Conservation (phyloP, 2,113 vertebrate species). For the Mixornis gularis region DNA sequence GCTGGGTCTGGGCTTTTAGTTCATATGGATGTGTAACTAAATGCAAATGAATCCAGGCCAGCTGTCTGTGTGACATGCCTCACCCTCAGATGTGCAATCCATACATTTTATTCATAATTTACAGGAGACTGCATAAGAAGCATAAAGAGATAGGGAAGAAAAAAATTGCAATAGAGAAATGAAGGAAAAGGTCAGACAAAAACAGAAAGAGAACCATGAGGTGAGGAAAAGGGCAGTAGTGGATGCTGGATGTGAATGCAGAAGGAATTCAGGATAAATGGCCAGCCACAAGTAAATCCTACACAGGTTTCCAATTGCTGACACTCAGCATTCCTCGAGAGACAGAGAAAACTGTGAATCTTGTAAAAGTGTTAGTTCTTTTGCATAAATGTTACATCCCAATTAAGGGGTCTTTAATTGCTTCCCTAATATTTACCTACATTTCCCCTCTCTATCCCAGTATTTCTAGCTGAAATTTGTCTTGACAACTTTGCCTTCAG, state of each 20-base stretch:
- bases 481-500: neutral
- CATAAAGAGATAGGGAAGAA: neutral
- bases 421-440: neutral
- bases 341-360: neutral
- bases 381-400: neutral
- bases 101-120: neutral
- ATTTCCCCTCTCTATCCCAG: neutral
- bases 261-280: neutral
- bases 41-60: neutral
- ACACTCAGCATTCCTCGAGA: neutral
- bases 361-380: neutral
- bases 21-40: neutral
- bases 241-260: neutral
- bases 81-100: neutral
- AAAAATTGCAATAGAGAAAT: neutral
- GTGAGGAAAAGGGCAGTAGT: neutral
- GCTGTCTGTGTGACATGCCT: neutral
- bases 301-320: neutral
- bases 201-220: neutral
- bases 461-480: neutral
- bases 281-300: neutral
- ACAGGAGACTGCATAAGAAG: neutral
- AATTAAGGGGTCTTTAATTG: neutral
- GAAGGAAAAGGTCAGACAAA: neutral
- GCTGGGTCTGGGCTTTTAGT: neutral